Evolutionary conservation across 2,797 vertebrate genomes (phyloP), one percentile per base, ranked within the genome.

Genomic region (Astyanax mexicanus): DNA sequence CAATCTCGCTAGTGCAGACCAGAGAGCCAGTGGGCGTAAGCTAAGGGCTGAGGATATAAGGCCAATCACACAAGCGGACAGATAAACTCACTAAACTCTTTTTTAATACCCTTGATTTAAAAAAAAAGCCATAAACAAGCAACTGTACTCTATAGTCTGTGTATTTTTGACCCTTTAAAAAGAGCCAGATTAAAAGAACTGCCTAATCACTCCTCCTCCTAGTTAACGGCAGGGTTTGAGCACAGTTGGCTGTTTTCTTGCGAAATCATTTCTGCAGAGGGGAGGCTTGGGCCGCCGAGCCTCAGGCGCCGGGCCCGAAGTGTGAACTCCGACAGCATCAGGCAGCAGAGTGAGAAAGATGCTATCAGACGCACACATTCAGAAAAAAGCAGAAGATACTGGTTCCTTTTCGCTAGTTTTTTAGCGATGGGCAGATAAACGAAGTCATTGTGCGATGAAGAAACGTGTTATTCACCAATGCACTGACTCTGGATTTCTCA

Each of bases 341-440:
- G 84, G 75, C 70, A 60, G 15, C 6, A 87, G 68, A 81, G 78
- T 88, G 87, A 44, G 85, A 79, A 15, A 74, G 77, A 88, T 89
- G 60, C 88, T 89, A 89, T 92, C 88, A 70, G 25, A 73, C 64
- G 40, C 23, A 10, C 77, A 77, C 3, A 2, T 85, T 71, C 83
- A 74, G 70, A 89, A 89, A 91, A 66, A 72, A 90, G 88, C 86
- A 89, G 89, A 92, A 91, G 83, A 85, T 19, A 42, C 29, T 44
- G 40, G 67, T 92, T 92, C 89, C 86, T 85, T 85, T 88, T 67
- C 70, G 49, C 11, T 51, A 10, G 21, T 51, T 51, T 52, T 52
- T 40, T 69, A 66, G 65, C 15, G 66, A 83, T 73, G 21, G 23
- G 49, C 32, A 47, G 74, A 84, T 72, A 79, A 29, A 67, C 78